These are phyloP conservation scores for Myoxocephalus aenaeus DNA, from an alignment of 2,797 vertebrate species.

Conservation along the genomic window DNA sequence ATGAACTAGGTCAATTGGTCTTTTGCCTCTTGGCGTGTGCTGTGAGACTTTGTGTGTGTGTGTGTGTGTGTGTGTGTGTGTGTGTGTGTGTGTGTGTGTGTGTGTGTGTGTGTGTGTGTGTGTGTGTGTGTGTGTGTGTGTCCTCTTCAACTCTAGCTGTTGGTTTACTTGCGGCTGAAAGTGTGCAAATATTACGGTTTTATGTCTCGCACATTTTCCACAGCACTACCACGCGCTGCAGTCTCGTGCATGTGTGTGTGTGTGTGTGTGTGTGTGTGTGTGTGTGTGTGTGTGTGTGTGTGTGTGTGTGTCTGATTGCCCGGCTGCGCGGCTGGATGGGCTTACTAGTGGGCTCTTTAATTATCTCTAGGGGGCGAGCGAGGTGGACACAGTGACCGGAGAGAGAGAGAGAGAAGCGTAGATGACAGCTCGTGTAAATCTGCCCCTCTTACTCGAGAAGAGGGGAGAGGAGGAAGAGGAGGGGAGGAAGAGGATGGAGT, in stretches of 20 bases:
- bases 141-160: slow-evolving; percentile 11
- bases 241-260: slow-evolving; percentile 17
- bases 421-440: slow-evolving; percentile 68
- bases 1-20: slow-evolving; percentile 69
- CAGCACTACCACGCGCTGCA: slow-evolving; percentile 25
- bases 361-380: slow-evolving; percentile 53
- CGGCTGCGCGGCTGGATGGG: slow-evolving; percentile 54
- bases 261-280: slow-evolving; percentile 2
- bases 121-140: slow-evolving; percentile 10
- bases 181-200: slow-evolving; percentile 22
- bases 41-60: slow-evolving; percentile 21
- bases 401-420: slow-evolving; percentile 35
- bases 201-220: slow-evolving; percentile 22
- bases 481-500: background rate
- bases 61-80: slow-evolving; percentile 17
- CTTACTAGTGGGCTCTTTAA: slow-evolving; percentile 67
- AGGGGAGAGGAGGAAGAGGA: background rate
- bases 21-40: slow-evolving; percentile 56
- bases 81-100: slow-evolving; percentile 19
- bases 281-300: slow-evolving; percentile 5
- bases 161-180: slow-evolving; percentile 17
- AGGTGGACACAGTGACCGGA: slow-evolving; percentile 17
- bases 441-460: slow-evolving; percentile 46
- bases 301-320: slow-evolving; percentile 26
- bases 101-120: slow-evolving; percentile 7